Percentiles rank a stretch among this genome's conserved stretches.
phyloP scores from a whole-genome alignment of 23 tunicate genomes.

The Trididemnum clinides region DNA sequence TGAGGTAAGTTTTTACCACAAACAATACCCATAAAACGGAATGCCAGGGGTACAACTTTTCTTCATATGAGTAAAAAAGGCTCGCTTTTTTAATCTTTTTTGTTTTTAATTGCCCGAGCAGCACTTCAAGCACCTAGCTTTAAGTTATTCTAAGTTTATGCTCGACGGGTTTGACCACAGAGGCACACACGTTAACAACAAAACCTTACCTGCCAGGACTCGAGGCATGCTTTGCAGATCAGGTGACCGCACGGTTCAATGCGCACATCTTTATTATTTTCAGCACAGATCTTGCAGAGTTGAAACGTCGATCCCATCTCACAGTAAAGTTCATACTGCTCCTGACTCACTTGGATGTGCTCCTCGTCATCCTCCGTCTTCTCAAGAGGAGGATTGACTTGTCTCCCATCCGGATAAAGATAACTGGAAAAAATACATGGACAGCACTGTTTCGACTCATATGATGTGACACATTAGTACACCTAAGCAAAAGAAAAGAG shows the following conservation, averaged over 20 bases:
- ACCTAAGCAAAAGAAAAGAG: too few species aligned
- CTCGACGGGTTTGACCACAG: too few species aligned
- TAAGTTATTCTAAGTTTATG: too few species aligned
- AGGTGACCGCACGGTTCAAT: conserved; percentile 99
- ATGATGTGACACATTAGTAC: too few species aligned
- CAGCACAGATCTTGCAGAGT: conserved; percentile 94
- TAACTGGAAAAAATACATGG: conserved; percentile 51
- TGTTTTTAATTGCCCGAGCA: too few species aligned
- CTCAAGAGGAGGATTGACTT: conserved; percentile 69
- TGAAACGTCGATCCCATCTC: conserved; percentile 99
- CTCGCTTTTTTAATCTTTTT: too few species aligned
- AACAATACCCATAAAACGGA: too few species aligned
- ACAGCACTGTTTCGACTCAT: too few species aligned
- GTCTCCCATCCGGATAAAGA: conserved; percentile 87
- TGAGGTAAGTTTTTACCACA: too few species aligned
- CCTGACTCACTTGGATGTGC: conserved; percentile 92
- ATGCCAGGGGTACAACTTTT: too few species aligned
- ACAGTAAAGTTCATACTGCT: conserved; percentile 93
- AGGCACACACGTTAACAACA: not conserved
- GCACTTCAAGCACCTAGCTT: too few species aligned
- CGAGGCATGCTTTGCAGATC: conserved; percentile 87
- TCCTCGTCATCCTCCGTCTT: conserved; percentile 79
- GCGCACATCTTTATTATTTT: conserved; percentile 79
- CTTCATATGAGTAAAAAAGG: too few species aligned
- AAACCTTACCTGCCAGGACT: conserved; percentile 87